Evolutionary conservation across 2,888 invertebrate genomes (phyloP).

Genomic region (Drosophila sordidapex): DNA sequence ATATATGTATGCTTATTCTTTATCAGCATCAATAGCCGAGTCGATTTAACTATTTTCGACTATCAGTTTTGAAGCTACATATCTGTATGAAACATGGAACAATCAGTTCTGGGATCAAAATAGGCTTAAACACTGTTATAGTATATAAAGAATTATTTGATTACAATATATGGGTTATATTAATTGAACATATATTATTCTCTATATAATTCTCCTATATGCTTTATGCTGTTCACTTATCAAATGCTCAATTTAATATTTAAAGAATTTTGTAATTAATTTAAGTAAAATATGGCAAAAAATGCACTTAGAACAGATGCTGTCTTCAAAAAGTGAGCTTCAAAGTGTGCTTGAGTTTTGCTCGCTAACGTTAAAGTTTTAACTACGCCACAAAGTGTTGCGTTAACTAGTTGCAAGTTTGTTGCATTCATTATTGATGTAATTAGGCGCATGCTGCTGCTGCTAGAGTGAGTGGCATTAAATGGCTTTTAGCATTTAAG

Average conservation of each 20-base stretch:
- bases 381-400: slow-evolving; percentile 17
- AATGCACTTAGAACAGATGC: neutral
- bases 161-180: neutral
- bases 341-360: neutral
- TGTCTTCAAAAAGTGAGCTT: neutral
- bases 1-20: neutral
- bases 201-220: neutral
- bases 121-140: neutral
- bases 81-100: neutral
- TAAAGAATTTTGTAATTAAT: neutral
- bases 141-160: neutral
- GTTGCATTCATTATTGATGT: slow-evolving; percentile 44
- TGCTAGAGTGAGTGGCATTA: neutral
- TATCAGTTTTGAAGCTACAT: neutral
- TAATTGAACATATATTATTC: neutral
- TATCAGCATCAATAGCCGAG: neutral
- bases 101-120: neutral
- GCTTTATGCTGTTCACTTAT: neutral
- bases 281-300: neutral
- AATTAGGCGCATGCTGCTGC: slow-evolving; percentile 41
- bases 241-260: neutral
- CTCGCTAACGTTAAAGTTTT: slow-evolving; percentile 14
- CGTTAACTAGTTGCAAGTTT: slow-evolving; percentile 41
- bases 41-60: neutral
- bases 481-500: slow-evolving; percentile 22